A percentile compares a stretch with the other conserved stretches of the same genome.
Conservation (phyloP, 2,888 invertebrate species). For the Ditula angustiorana region DNA sequence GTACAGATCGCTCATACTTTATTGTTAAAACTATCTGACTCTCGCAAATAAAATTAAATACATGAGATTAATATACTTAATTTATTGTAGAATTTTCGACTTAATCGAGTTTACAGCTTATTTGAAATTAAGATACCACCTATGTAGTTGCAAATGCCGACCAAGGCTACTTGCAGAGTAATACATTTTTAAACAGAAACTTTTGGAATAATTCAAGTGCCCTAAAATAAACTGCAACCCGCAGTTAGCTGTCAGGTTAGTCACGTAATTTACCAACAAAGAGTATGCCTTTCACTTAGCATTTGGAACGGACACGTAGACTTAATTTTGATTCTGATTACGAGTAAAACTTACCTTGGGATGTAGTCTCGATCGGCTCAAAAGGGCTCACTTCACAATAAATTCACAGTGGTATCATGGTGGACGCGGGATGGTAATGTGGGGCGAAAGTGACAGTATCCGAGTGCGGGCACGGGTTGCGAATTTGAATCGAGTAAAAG, state of each 20-base stretch:
- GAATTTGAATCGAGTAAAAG: conserved; percentile 57
- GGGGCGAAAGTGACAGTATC: conserved; percentile 72
- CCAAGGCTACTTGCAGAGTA: neutral
- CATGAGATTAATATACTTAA: too few relatives aligned
- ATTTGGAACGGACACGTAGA: conserved; percentile 80
- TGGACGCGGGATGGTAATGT: conserved; percentile 56
- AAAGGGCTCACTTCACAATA: conserved; percentile 58
- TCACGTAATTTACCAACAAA: conserved; percentile 71
- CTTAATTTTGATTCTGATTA: conserved; percentile 67
- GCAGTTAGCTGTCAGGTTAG: conserved; percentile 24
- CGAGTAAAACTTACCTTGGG: conserved; percentile 68
- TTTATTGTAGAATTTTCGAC: too few relatives aligned
- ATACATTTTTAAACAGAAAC: neutral
- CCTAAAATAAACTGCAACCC: conserved; percentile 25
- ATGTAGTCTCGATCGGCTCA: conserved; percentile 56
- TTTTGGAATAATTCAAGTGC: conserved; percentile 27
- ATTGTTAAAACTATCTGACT: too few relatives aligned
- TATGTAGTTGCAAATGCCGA: neutral
- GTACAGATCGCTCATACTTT: too few relatives aligned
- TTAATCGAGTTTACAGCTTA: neutral
- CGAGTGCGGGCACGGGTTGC: conserved; percentile 56
- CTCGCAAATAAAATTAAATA: too few relatives aligned
- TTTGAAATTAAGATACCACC: neutral
- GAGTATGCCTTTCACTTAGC: conserved; percentile 82
- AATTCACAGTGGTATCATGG: conserved; percentile 70